Evolutionary conservation across 2,797 vertebrate species (phyloP), one percentile per base, ranked within the genome.

Genomic region (Pipistrellus pygmaeus): DNA sequence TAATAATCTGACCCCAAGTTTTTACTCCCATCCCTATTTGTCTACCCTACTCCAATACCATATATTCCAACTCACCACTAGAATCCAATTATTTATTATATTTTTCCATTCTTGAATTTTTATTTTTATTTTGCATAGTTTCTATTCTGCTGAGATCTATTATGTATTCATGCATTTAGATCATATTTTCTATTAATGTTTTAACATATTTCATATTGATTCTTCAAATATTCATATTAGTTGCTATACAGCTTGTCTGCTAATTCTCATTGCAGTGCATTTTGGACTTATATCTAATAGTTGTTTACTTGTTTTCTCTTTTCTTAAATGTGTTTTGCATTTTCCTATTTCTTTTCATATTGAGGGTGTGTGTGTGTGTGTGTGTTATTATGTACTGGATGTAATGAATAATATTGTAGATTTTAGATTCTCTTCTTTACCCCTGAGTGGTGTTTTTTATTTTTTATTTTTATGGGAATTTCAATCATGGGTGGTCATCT

Each of bases 91-190:
- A 62, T 8, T 46, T 69, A 93, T 60, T 48, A 46, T 85, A 72
- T 88, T 82, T 75, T 77, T 72, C 32, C 48, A 60, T 66, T 73
- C 41, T 53, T 71, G 11, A 88, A 85, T 88, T 90, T 94, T 87
- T 46, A 51, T 51, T 72, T 81, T 62, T 55, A 62, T 62, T 30
- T 82, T 53, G 23, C 32, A 17, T 46, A 78, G 1, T 62, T 73
- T 72, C 25, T 48, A 83, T 44, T 95, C 38, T 93, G 11, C 60
- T 83, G 8, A 86, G 17, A 51, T 77, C 27, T 41, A 12, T 38
- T 77, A 60, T 80, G 21, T 57, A 57, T 64, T 72, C n/a, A 66
- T 51, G 25, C 46, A 96, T 84, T 89, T 75, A 78, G 46, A 13
- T 48, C 0, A 48, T 48, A 48, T 69, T 92, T 85, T 77, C 21